These are phyloP conservation scores for Pandion haliaetus DNA, from an alignment of 2,113 vertebrate genomes.

Conservation along the genomic window DNA sequence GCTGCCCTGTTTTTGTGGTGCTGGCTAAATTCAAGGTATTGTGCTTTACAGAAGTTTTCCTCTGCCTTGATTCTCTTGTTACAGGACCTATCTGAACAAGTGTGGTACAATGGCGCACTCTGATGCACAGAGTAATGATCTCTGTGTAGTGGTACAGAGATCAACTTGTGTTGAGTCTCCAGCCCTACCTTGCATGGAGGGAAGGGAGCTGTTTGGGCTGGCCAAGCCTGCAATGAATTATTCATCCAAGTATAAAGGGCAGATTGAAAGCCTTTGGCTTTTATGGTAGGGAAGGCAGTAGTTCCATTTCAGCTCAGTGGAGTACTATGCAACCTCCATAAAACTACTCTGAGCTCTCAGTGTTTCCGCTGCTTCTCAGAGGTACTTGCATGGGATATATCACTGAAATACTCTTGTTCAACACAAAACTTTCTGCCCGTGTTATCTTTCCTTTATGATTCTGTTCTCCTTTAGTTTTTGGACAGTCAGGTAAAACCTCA, in stretches of 20 bases:
- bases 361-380: not conserved
- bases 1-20: not conserved
- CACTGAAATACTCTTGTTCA: not conserved
- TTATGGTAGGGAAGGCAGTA: not conserved
- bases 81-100: not conserved
- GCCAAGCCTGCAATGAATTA: constrained; percentile 32
- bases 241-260: constrained; percentile 52
- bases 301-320: constrained; percentile 15
- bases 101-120: not conserved
- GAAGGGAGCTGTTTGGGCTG: not conserved
- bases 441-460: not conserved
- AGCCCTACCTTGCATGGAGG: not conserved
- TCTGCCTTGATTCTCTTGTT: not conserved
- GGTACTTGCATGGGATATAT: not conserved
- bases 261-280: constrained; percentile 52
- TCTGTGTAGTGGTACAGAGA: not conserved
- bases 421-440: not conserved
- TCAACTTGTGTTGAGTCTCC: not conserved
- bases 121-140: not conserved
- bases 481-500: not conserved
- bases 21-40: not conserved
- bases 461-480: not conserved
- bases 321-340: constrained; percentile 5
- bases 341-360: not conserved
- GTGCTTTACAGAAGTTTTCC: not conserved